Percentiles rank a stretch among this genome's conserved stretches.
Evolutionary conservation across 2,888 invertebrate genomes (phyloP).

Genomic region (Ellobium chinense): DNA sequence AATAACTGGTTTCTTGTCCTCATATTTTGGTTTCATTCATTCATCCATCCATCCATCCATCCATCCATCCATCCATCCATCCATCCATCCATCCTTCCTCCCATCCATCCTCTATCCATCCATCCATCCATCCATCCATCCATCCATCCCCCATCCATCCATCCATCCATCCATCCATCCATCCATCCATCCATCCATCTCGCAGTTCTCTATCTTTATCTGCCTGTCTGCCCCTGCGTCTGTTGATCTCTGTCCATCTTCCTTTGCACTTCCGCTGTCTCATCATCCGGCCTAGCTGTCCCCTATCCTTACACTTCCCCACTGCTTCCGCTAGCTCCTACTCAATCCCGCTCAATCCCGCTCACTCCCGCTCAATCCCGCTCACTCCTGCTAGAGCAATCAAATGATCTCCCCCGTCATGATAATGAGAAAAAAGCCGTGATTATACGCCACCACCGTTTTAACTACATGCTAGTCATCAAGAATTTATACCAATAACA

Average conservation of each 20-base stretch:
- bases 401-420: no score
- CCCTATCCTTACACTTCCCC: not conserved
- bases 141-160: not conserved
- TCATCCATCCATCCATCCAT: not conserved
- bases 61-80: not conserved
- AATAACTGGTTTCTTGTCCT: not conserved
- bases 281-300: not conserved
- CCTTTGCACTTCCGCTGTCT: not conserved
- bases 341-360: not conserved
- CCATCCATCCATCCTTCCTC: not conserved
- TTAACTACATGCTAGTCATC: no score
- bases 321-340: not conserved
- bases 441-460: no score
- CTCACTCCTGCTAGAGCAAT: no score
- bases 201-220: not conserved
- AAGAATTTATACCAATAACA: no score
- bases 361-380: not conserved
- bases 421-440: no score
- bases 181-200: not conserved
- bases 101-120: not conserved
- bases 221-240: not conserved
- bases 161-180: not conserved
- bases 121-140: not conserved
- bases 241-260: not conserved
- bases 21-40: not conserved